A percentile compares a stretch with the other conserved stretches of the same genome.
phyloP scores from a whole-genome alignment of 1,140 invertebrate genomes.

The Caenorhabditis brenneri region DNA sequence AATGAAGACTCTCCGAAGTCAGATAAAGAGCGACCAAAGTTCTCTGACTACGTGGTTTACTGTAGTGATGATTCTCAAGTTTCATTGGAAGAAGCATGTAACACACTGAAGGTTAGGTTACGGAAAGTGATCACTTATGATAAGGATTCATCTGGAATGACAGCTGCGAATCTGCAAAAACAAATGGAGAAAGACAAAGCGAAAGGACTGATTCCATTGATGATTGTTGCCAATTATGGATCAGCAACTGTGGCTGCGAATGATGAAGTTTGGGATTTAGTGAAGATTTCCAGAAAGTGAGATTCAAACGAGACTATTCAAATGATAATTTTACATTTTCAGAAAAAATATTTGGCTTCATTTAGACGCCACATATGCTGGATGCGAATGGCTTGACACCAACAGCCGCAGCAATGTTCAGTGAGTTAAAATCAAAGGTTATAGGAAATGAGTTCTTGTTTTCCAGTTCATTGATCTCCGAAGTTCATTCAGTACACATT shows the following conservation, averaged over 20 bases:
- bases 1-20: background rate
- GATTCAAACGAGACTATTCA: background rate
- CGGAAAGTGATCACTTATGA: slow-evolving; percentile 5
- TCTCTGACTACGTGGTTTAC: background rate
- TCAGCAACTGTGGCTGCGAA: background rate
- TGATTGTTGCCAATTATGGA: slow-evolving; percentile 8
- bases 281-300: background rate
- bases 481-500: slow-evolving; percentile 19
- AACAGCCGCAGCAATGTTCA: background rate
- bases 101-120: background rate
- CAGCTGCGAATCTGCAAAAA: background rate
- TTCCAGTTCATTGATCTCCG: slow-evolving; percentile 4
- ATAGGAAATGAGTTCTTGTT: no score
- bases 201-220: background rate
- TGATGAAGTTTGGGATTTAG: slow-evolving; percentile 24
- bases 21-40: background rate
- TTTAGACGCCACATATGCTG: slow-evolving; percentile 8
- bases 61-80: slow-evolving; percentile 32
- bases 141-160: background rate
- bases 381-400: slow-evolving; percentile 8
- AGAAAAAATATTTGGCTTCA: slow-evolving; percentile 15
- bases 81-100: background rate
- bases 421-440: background rate
- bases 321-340: no score
- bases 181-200: slow-evolving; percentile 12